Evolutionary conservation across 2,113 vertebrate genomes (phyloP).

Genomic region (Copsychus sechellarum): DNA sequence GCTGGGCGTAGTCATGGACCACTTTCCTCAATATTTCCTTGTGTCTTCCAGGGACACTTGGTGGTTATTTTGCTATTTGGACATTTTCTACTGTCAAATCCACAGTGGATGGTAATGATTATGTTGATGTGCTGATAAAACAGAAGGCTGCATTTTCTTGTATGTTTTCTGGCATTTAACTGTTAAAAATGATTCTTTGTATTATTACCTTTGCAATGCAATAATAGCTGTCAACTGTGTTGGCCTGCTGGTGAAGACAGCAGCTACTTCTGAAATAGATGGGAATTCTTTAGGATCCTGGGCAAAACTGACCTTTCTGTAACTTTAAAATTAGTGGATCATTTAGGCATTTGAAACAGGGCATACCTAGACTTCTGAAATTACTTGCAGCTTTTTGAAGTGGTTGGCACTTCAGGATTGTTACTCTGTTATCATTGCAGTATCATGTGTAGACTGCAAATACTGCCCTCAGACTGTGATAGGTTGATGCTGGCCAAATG

Average conservation of each 20-base stretch:
- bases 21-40: neutral
- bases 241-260: neutral
- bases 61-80: neutral
- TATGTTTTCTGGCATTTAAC: neutral
- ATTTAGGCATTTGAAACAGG: neutral
- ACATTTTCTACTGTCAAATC: neutral
- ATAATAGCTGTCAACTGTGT: neutral
- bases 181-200: neutral
- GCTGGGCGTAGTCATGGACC: neutral
- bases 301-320: neutral
- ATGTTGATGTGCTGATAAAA: neutral
- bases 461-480: neutral
- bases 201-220: neutral
- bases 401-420: neutral
- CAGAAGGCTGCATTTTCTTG: neutral
- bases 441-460: neutral
- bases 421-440: neutral
- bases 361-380: neutral
- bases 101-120: neutral
- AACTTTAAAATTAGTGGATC: neutral
- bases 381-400: neutral
- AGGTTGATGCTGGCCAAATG: neutral
- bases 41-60: neutral
- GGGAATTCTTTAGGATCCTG: neutral
- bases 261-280: neutral